Base-by-base conservation (phyloP, 2,888 invertebrate species). In the Trichogramma evanescens region DNA sequence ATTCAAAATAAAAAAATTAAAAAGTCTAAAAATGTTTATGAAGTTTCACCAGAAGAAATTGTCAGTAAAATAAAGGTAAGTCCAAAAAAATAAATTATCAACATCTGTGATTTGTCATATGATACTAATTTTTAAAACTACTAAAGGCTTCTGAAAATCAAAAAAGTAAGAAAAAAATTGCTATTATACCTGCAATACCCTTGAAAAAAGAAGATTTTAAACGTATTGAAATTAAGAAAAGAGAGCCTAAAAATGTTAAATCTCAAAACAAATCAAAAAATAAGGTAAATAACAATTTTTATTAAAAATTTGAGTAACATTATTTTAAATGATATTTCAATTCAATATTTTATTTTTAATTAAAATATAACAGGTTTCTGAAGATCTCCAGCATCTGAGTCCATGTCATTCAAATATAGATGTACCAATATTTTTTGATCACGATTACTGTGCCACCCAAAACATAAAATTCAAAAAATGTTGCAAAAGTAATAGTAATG, bases 61-160 rank as follows among this genome's bases (percentile, higher is more conserved):
- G 80, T 84, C 54, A 80, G 81, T 62, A 79, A 81, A 66, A 82
- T 83, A 70, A 81, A 81, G 74, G 79, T 78, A 65, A 72, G 64
- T 67, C n/a, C 39, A 26, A 26, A 26, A 26, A 26, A 26, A 26
- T 1, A 26, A 26, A 26, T 2, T 26, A 26, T 26, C 26, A 26
- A 26, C 26, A 26, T 26, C 26, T 26, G 26, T 26, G 26, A 26
- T 46, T 7, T 26, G 41, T 26, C 6, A 46, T 7, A n/a, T 3
- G 10, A 8, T 50, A 9, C n/a, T n/a, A 51, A 52, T 58, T 38
- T 53, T 58, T 40, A 48, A 26, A 26, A 26, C 26, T 26, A 26
- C 26, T 26, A 26, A 26, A 26, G 26, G 26, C 26, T 26, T 26
- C 26, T 26, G 26, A 26, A 26, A 26, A 26, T 26, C 26, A 26